phyloP scores from a whole-genome alignment of 2,888 invertebrate genomes.

The Didymodactylos carnosus region DNA sequence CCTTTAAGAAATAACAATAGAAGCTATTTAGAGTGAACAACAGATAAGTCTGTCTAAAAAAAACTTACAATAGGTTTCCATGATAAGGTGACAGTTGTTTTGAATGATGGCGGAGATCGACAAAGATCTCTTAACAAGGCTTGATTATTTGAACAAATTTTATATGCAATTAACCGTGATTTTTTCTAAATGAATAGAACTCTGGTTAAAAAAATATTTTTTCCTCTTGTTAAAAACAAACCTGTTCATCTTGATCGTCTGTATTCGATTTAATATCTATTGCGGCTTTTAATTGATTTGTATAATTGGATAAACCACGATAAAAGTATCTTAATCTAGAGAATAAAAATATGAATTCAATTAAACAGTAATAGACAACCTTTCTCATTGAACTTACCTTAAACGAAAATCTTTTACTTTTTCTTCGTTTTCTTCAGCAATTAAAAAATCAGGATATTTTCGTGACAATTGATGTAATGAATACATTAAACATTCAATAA shows the following conservation, averaged over 20 bases:
- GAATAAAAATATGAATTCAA: background rate
- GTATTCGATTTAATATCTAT: background rate
- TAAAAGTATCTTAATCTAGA: background rate
- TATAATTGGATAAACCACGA: background rate
- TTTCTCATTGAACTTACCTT: no score
- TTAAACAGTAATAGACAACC: no score
- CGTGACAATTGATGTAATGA: conserved; percentile 53
- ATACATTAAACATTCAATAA: conserved; percentile 72
- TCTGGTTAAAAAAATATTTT: background rate
- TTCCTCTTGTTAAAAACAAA: background rate
- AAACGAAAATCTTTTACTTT: conserved; percentile 55
- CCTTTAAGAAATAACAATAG: background rate
- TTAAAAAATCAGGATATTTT: conserved; percentile 54
- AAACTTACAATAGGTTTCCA: conserved; percentile 24
- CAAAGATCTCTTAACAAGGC: conserved; percentile 76
- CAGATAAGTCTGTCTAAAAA: background rate
- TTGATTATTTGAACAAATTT: conserved; percentile 76
- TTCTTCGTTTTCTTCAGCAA: conserved; percentile 44
- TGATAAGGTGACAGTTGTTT: conserved; percentile 38
- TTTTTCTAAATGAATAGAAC: conserved; percentile 37
- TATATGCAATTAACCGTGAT: conserved; percentile 47
- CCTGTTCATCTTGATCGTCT: background rate
- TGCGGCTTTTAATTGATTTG: background rate
- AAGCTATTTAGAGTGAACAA: background rate
- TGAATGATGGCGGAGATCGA: conserved; percentile 76